A percentile compares a stretch with the other conserved stretches of the same genome.
Evolutionary conservation across 2,797 vertebrate genomes (phyloP).

Genomic region (Peromyscus attwateri): DNA sequence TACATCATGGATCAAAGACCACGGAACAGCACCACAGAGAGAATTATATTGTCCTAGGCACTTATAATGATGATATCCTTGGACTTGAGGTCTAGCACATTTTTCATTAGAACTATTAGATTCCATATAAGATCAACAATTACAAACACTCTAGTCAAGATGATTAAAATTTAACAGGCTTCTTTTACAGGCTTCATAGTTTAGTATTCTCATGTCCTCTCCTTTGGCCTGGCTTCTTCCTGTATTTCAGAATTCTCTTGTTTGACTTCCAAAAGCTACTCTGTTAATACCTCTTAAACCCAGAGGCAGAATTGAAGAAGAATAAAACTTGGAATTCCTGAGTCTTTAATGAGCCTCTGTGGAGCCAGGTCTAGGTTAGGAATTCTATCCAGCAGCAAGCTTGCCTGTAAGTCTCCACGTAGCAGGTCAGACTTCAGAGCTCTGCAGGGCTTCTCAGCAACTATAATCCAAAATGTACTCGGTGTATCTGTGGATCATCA

Average conservation of each 20-base stretch:
- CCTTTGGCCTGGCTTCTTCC: constrained; percentile 74
- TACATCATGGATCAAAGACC: constrained; percentile 78
- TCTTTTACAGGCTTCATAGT: constrained; percentile 69
- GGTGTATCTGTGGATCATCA: background rate
- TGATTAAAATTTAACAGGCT: constrained; percentile 81
- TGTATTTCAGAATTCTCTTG: constrained; percentile 78
- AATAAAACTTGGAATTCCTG: constrained; percentile 65
- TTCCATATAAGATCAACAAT: constrained; percentile 81
- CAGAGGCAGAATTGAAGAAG: constrained; percentile 71
- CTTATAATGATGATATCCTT: constrained; percentile 83
- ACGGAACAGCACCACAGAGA: constrained; percentile 59
- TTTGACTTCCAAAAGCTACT: constrained; percentile 81
- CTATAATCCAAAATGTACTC: background rate
- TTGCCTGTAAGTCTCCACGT: background rate
- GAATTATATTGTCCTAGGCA: constrained; percentile 81
- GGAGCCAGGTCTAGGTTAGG: constrained; percentile 54
- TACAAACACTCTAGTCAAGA: constrained; percentile 70
- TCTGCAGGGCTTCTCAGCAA: background rate
- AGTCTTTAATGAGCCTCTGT: constrained; percentile 55
- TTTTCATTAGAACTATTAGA: constrained; percentile 82
- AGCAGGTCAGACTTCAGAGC: background rate
- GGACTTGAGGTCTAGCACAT: constrained; percentile 70
- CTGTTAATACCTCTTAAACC: constrained; percentile 69
- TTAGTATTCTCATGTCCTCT: constrained; percentile 68
- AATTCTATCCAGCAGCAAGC: constrained; percentile 36